Percentiles rank a stretch among this genome's conserved stretches.
These are phyloP conservation scores for Mercenaria mercenaria DNA, from an alignment of 1,140 invertebrate species.

Conservation along the genomic window DNA sequence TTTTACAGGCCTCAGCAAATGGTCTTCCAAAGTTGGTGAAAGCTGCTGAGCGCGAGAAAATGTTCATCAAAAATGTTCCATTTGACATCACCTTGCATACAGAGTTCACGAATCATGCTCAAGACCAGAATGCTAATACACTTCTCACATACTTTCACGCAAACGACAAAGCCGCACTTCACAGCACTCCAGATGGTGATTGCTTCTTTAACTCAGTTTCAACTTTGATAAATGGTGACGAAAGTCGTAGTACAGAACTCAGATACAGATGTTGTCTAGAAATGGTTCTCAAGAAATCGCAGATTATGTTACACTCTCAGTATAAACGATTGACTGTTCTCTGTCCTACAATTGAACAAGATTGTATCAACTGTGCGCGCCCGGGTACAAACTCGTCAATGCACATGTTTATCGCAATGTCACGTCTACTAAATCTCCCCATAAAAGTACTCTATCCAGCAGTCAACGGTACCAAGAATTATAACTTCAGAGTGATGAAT, in stretches of 20 bases:
- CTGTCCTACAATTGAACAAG: not conserved
- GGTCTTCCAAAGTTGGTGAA: too few species aligned
- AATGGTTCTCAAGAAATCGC: not conserved
- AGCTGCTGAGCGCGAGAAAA: too few species aligned
- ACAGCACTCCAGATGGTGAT: not conserved
- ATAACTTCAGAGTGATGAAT: not conserved
- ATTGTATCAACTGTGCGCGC: not conserved
- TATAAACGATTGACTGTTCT: not conserved
- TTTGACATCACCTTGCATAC: too few species aligned
- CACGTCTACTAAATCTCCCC: not conserved
- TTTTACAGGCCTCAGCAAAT: too few species aligned
- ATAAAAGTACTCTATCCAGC: not conserved
- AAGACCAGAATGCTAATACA: not conserved
- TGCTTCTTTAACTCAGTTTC: slow-evolving; percentile 21
- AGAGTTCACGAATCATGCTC: too few species aligned
- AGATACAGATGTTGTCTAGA: not conserved
- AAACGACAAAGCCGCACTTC: not conserved
- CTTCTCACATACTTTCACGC: not conserved
- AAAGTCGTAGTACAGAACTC: not conserved
- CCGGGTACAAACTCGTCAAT: not conserved
- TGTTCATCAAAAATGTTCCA: too few species aligned
- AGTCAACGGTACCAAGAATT: not conserved
- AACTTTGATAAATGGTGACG: not conserved
- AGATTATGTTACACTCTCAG: not conserved
- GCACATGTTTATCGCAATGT: not conserved